Evolutionary conservation across 2,888 invertebrate genomes (phyloP), one percentile per base, ranked within the genome.

Genomic region (Eilema depressum): DNA sequence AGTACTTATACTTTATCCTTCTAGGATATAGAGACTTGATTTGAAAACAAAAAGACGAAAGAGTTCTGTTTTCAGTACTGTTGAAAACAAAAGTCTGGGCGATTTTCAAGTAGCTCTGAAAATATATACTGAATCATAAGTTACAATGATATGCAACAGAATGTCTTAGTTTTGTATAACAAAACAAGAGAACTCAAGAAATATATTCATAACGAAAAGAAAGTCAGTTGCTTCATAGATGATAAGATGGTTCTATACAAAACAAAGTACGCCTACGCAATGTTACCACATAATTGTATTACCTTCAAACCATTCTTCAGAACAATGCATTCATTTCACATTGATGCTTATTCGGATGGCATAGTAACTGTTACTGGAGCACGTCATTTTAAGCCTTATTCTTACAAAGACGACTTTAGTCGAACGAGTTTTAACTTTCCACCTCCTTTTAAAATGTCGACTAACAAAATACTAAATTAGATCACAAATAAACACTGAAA

Each of bases 151-250:
- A 17, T 17, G 17, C 20, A 5, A 47, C 47, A 47, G 5, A 4
- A 41, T 20, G 8, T n/a, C n/a, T 53, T 53, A 10, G 53, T n/a
- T 53, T n/a, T n/a, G n/a, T n/a, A 53, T 53, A 53, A 53, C 53
- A 53, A 53, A 10, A 53, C n/a, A 53, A 8, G 53, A 10, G 53
- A 53, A 26, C 23, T 3, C 56, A 63, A 25, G 72, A 72, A 68
- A 69, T 63, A 33, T 71, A 53, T 56, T 68, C 66, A 60, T 72
- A 74, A 75, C 73, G 73, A 79, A 79, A 70, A 70, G 75, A 80
- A 79, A 77, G 75, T 71, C 63, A 33, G 71, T 79, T 81, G 76
- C 75, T 69, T 67, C 77, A 83, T 73, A 76, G 74, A 83, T 74
- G 67, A 76, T 74, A 76, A 66, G 74, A 77, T 79, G 71, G 71